Conservation (phyloP, 2,888 invertebrate species). For the Platycnemis pennipes region DNA sequence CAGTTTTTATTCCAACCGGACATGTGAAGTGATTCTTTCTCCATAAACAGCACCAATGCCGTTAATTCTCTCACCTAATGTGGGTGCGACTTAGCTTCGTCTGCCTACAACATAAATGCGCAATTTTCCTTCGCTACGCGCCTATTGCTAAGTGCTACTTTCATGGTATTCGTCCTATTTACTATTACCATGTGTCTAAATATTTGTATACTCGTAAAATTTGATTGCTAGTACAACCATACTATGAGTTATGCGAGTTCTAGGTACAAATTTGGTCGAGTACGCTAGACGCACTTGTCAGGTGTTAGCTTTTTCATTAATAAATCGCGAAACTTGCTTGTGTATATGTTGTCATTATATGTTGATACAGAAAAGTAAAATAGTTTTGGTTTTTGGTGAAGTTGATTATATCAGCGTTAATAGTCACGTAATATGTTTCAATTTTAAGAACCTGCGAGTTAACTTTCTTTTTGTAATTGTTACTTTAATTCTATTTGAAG, state of each 20-base stretch:
- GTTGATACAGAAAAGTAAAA: background rate
- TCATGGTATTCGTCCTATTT: slow-evolving; percentile 49
- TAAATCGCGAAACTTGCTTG: background rate
- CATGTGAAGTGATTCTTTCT: background rate
- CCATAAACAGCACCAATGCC: background rate
- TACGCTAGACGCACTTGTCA: background rate
- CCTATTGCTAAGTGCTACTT: slow-evolving; percentile 49
- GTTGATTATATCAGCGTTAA: background rate
- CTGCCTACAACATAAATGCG: background rate
- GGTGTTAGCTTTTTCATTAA: background rate
- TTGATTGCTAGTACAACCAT: background rate
- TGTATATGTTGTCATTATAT: background rate
- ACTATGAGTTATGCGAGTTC: background rate
- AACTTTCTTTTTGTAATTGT: background rate
- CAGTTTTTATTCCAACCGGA: background rate
- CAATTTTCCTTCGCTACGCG: background rate
- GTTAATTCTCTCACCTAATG: background rate
- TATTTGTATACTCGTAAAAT: slow-evolving; percentile 16
- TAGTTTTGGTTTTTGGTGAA: background rate
- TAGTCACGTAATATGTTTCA: background rate
- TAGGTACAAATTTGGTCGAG: background rate
- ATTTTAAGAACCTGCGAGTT: background rate
- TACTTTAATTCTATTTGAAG: slow-evolving; percentile 29
- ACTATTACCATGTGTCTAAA: slow-evolving; percentile 34
- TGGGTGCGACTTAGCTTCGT: background rate